Evolutionary conservation across 2,888 invertebrate genomes (phyloP), one percentile per base, ranked within the genome.

Genomic region (Cybosia mesomella): DNA sequence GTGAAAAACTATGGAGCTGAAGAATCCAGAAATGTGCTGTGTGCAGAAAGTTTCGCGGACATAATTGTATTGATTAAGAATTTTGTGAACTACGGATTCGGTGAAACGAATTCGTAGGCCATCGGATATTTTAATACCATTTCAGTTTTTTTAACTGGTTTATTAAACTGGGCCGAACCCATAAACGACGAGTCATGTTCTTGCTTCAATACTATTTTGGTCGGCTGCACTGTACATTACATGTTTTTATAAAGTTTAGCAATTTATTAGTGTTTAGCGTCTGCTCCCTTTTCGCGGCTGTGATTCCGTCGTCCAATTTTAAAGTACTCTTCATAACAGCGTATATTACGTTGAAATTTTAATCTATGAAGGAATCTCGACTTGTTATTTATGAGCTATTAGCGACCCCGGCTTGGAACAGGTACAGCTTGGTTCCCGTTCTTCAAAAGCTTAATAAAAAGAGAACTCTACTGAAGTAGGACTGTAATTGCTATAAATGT

Each of bases 251-350:
- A 39, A 39, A 57, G 18, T 63, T 36, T 34, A 49, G 10, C 22
- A 21, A 24, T 57, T 64, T 64, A 24, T 64, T 57, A 39, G 64
- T 57, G 57, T 64, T 57, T 28, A 54, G 24, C 24, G 28, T 57
- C 57, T 57, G 64, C 11, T 64, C 64, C 18, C 64, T 39, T 64
- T 64, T 57, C 39, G 36, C 55, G 39, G 57, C 21, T 39, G 36
- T 22, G 36, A 13, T 55, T 36, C 24, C 24, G 24, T n/a, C 18
- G 18, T 55, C 55, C 55, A 55, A 64, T 55, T 64, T 55, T 57
- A 54, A 39, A 39, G 54, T 64, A 36, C 32, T 57, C 22, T 55
- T 39, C 55, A 36, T 39, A 64, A 57, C 39, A 11, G 11, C 22
- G 54, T 24, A 57, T 13, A 39, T 28, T 57, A 24, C 36, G 10